Percentiles rank a stretch among this genome's conserved stretches.
Conservation (phyloP, 2,113 vertebrate species). For the Calidris pugnax region DNA sequence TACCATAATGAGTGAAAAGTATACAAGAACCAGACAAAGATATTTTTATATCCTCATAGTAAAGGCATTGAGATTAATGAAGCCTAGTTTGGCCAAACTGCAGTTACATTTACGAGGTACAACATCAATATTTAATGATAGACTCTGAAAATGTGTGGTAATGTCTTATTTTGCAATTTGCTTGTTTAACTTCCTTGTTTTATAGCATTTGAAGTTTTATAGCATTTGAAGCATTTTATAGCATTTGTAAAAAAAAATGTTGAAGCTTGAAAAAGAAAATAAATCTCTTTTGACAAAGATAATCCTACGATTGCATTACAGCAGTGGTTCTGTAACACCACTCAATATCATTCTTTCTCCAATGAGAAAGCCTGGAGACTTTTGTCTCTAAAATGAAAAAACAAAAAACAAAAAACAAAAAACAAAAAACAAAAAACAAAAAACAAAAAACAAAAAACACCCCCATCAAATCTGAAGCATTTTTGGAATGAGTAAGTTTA, state of each 20-base stretch:
- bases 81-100: not conserved
- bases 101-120: not conserved
- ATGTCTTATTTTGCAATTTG: not conserved
- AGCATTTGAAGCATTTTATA: not conserved
- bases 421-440: not conserved
- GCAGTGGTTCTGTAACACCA: accelerated
- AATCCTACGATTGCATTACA: accelerated
- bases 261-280: not conserved
- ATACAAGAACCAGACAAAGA: not conserved
- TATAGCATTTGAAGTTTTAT: not conserved
- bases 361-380: not conserved
- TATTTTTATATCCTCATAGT: not conserved
- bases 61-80: not conserved
- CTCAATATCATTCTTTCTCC: not conserved
- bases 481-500: not conserved
- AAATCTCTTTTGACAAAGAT: not conserved
- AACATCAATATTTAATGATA: not conserved
- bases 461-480: not conserved
- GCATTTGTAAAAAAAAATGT: not conserved
- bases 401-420: not conserved
- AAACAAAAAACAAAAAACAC: not conserved
- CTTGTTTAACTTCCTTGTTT: not conserved
- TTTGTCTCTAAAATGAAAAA: not conserved
- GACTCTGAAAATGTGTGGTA: not conserved
- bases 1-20: not conserved